phyloP scores from a whole-genome alignment of 2,113 vertebrate genomes.

The Neogobius melanostomus region DNA sequence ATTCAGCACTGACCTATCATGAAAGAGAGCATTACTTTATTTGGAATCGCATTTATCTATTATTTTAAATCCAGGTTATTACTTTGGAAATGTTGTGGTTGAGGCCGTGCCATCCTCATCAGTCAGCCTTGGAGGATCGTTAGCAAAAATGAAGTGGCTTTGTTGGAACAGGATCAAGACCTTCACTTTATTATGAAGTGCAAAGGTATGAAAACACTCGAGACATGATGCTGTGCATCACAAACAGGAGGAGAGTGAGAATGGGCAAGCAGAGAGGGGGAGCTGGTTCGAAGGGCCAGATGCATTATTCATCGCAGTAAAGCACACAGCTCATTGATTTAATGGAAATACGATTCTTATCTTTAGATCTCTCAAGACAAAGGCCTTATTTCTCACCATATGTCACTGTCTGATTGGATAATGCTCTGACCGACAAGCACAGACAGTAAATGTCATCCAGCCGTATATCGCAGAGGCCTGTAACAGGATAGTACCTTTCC shows the following conservation, averaged over 20 bases:
- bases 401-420: slow-evolving; percentile 73
- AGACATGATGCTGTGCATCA: slow-evolving; percentile 37
- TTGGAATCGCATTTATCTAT: neutral
- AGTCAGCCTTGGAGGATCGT: slow-evolving; percentile 44
- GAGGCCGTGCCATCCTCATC: slow-evolving; percentile 34
- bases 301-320: slow-evolving; percentile 74
- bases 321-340: slow-evolving; percentile 73
- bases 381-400: slow-evolving; percentile 65
- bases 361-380: slow-evolving; percentile 72
- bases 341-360: slow-evolving; percentile 77
- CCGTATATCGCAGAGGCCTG: slow-evolving; percentile 19
- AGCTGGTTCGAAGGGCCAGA: slow-evolving; percentile 39
- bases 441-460: slow-evolving; percentile 48
- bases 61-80: neutral
- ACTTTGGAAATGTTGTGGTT: neutral
- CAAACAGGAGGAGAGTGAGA: slow-evolving; percentile 44
- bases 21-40: neutral
- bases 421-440: slow-evolving; percentile 54
- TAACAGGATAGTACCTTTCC: slow-evolving; percentile 30
- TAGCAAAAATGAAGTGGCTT: slow-evolving; percentile 55
- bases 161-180: slow-evolving; percentile 47
- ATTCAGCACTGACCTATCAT: neutral
- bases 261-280: slow-evolving; percentile 29
- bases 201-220: slow-evolving; percentile 67
- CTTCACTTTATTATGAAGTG: slow-evolving; percentile 68